phyloP scores from a whole-genome alignment of 2,113 vertebrate genomes.

The Murina feae region DNA sequence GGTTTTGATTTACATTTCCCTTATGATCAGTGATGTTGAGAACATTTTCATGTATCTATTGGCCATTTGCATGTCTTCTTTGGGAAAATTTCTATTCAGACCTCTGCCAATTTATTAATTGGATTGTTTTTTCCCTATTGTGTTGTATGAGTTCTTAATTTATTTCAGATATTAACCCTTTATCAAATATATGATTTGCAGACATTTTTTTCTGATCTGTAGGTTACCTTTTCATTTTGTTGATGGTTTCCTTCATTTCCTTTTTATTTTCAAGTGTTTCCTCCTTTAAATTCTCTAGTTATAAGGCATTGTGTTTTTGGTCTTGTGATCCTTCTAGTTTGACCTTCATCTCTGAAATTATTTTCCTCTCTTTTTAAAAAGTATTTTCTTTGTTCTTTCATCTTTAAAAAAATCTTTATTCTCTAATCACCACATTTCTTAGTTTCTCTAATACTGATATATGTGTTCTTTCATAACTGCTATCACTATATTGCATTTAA shows the following conservation, averaged over 20 bases:
- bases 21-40: not conserved
- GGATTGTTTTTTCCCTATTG: not conserved
- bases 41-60: not conserved
- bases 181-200: not conserved
- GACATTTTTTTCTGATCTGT: not conserved
- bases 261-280: not conserved
- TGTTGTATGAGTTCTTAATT: not conserved
- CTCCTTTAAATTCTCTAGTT: not conserved
- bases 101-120: not conserved
- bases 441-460: not conserved
- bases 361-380: not conserved
- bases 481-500: not conserved
- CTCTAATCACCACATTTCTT: not conserved
- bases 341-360: not conserved
- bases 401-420: not conserved
- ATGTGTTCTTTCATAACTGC: not conserved
- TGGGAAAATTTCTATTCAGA: not conserved
- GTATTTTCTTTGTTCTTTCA: not conserved
- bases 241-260: not conserved
- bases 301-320: not conserved
- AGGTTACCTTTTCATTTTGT: not conserved
- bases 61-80: not conserved
- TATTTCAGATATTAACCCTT: slow-evolving; percentile 4
- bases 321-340: not conserved
- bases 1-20: not conserved